Percentiles rank a stretch among this genome's conserved stretches.
These are phyloP conservation scores for Catostomus latipinnis DNA, from an alignment of 2,797 vertebrate species.

Conservation along the genomic window DNA sequence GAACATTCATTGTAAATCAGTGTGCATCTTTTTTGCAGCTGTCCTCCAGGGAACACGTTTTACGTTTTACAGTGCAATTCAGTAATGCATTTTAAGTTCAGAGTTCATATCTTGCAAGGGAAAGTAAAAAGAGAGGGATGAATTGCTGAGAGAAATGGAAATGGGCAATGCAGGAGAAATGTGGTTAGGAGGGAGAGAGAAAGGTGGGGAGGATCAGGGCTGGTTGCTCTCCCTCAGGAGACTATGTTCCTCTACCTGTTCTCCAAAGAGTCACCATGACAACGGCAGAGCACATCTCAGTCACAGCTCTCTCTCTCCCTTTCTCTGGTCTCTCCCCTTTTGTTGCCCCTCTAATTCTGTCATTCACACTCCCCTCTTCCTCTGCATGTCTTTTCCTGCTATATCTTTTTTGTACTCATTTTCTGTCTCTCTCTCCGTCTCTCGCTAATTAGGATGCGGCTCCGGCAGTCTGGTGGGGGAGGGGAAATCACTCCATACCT, in stretches of 20 bases:
- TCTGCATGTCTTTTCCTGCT: constrained; percentile 15
- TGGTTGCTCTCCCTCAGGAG: constrained; percentile 76
- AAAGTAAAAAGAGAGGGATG: constrained; percentile 43
- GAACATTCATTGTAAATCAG: no score
- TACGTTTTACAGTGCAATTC: not conserved
- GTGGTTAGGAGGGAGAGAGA: constrained; percentile 12
- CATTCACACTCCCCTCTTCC: constrained; percentile 34
- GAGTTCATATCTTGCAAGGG: not conserved
- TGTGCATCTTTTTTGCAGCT: no score
- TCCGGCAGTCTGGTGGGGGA: constrained; percentile 57
- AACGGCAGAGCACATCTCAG: constrained; percentile 77
- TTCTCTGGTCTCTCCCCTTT: constrained; percentile 15
- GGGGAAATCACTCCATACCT: constrained; percentile 58
- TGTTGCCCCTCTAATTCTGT: constrained; percentile 24
- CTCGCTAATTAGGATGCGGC: constrained; percentile 60
- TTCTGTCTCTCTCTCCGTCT: not conserved
- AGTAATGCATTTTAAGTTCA: constrained; percentile 2
- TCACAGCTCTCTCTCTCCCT: constrained; percentile 66
- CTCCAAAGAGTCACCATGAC: constrained; percentile 77
- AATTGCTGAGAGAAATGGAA: constrained; percentile 42
- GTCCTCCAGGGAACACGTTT: no score
- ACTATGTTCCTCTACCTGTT: constrained; percentile 78
- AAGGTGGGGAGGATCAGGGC: constrained; percentile 29
- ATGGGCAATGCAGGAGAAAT: not conserved
- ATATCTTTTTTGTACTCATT: no score